Percentiles rank a stretch among this genome's conserved stretches.
phyloP scores from a whole-genome alignment of 2,113 vertebrate species.

The Plecotus auritus region DNA sequence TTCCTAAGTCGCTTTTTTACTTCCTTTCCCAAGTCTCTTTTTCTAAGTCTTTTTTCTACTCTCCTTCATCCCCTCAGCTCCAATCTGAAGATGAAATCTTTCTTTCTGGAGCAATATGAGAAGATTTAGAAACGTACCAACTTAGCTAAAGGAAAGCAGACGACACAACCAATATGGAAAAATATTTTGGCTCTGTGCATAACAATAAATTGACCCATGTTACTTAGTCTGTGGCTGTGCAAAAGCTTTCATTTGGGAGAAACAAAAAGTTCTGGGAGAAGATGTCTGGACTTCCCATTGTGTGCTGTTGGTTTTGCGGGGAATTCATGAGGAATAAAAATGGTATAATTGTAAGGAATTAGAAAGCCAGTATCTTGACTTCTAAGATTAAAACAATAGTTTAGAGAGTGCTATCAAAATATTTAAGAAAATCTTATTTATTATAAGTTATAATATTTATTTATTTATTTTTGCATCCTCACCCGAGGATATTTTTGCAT shows the following conservation, averaged over 20 bases:
- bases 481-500: too few relatives aligned
- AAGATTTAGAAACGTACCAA: not conserved
- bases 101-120: not conserved
- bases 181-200: not conserved
- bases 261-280: not conserved
- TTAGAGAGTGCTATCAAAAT: slow-evolving; percentile 24
- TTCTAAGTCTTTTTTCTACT: not conserved
- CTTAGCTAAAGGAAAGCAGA: not conserved
- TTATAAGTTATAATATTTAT: not conserved
- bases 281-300: not conserved
- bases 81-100: not conserved
- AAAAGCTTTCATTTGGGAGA: not conserved
- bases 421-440: slow-evolving; percentile 13
- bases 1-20: not conserved
- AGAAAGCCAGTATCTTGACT: not conserved
- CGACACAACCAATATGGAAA: not conserved
- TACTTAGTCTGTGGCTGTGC: not conserved
- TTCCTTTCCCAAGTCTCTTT: not conserved
- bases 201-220: not conserved
- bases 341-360: not conserved
- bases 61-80: not conserved
- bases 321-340: not conserved
- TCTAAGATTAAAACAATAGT: not conserved
- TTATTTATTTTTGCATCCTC: not conserved
- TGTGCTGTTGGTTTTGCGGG: not conserved